Percentiles rank a stretch among this genome's conserved stretches.
Conservation (phyloP, 1,140 invertebrate genomes). For the Maconellicoccus hirsutus region DNA sequence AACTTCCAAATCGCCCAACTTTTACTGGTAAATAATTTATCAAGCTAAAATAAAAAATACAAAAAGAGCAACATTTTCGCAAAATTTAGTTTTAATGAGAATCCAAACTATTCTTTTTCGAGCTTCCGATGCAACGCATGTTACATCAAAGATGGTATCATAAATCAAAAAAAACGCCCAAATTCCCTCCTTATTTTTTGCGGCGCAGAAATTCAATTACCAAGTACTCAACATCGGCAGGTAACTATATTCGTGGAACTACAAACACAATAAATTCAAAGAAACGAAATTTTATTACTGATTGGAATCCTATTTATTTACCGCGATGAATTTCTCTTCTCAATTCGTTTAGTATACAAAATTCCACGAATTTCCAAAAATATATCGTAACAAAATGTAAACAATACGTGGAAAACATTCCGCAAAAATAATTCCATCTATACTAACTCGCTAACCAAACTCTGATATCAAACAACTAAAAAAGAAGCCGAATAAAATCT, state of each 20-base stretch:
- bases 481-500: neutral
- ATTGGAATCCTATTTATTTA: too few species aligned
- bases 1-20: constrained; percentile 10
- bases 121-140: neutral
- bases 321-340: too few species aligned
- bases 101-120: neutral
- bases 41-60: neutral
- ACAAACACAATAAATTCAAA: too few species aligned
- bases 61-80: neutral
- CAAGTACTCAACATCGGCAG: too few species aligned
- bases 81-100: constrained; percentile 22
- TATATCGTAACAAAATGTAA: too few species aligned
- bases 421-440: neutral
- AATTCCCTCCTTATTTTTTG: too few species aligned
- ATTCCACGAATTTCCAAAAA: too few species aligned
- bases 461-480: neutral
- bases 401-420: neutral
- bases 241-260: too few species aligned
- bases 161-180: neutral
- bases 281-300: too few species aligned
- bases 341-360: too few species aligned
- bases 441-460: neutral
- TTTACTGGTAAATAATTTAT: constrained; percentile 19
- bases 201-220: too few species aligned
- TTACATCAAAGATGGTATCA: neutral